Percentiles rank a stretch among this genome's conserved stretches.
phyloP scores from a whole-genome alignment of 2,888 invertebrate species.

The Cerceris ruficornis region DNA sequence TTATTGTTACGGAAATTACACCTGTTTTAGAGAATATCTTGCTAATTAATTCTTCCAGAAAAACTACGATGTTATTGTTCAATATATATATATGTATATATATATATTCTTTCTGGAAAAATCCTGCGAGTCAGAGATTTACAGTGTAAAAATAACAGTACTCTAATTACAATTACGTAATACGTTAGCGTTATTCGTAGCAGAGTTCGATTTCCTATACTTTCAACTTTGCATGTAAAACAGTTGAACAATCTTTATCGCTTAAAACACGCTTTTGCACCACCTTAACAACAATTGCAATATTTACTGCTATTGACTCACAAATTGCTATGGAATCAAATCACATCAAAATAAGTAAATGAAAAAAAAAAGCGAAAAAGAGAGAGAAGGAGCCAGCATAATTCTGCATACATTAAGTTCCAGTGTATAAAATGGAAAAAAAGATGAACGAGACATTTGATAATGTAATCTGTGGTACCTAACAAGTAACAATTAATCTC shows the following conservation, averaged over 20 bases:
- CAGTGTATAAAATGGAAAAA: constrained; percentile 25
- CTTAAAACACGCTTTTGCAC: constrained; percentile 60
- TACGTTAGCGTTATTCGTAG: constrained; percentile 44
- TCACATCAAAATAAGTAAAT: constrained; percentile 47
- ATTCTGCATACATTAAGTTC: constrained; percentile 45
- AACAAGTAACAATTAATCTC: constrained; percentile 31
- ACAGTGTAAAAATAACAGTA: constrained; percentile 39
- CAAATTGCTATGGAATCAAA: constrained; percentile 61
- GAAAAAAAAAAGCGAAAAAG: constrained; percentile 47
- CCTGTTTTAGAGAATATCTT: constrained; percentile 40
- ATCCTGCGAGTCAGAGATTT: constrained; percentile 56
- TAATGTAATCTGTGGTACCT: constrained; percentile 37
- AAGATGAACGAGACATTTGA: constrained; percentile 18
- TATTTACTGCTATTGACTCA: constrained; percentile 44
- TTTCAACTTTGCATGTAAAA: constrained; percentile 48
- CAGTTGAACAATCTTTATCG: constrained; percentile 39
- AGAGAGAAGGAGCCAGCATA: constrained; percentile 30
- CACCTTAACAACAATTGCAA: constrained; percentile 58
- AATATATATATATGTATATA: constrained; percentile 8
- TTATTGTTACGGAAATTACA: constrained; percentile 41
- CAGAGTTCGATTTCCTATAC: constrained; percentile 38
- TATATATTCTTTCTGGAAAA: constrained; percentile 55
- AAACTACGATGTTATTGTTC: constrained; percentile 24
- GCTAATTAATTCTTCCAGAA: constrained; percentile 36
- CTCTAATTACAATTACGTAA: constrained; percentile 43